Evolutionary conservation across 2,888 invertebrate genomes (phyloP).

Genomic region (Crossocerus cetratus): DNA sequence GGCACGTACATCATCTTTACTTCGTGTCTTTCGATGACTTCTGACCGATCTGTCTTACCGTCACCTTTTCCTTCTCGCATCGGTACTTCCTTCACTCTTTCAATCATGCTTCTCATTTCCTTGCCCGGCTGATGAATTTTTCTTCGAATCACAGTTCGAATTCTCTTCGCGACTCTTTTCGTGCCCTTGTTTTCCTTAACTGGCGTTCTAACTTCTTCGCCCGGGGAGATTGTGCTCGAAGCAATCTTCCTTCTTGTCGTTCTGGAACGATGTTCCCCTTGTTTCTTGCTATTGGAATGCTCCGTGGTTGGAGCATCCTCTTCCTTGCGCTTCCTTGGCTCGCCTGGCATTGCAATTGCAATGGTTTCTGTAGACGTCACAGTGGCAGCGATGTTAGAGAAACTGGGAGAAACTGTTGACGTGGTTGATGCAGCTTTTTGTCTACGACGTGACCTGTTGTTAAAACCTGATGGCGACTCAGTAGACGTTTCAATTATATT

Average conservation of each 20-base stretch:
- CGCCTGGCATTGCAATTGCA: background rate
- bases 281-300: no score
- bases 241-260: conserved; percentile 4
- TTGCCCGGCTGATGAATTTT: conserved; percentile 5
- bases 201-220: background rate
- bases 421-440: background rate
- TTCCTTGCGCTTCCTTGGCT: background rate
- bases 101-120: background rate
- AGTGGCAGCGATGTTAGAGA: no score
- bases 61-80: background rate
- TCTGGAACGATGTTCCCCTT: no score
- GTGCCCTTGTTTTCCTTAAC: no score
- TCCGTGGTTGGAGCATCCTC: background rate
- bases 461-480: background rate
- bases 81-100: background rate
- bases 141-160: background rate
- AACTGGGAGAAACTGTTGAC: no score
- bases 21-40: conserved; percentile 5
- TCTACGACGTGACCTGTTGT: background rate
- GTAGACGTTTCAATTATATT: no score
- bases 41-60: background rate
- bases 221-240: background rate
- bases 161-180: conserved; percentile 52
- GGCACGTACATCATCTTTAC: background rate
- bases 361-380: background rate